Evolutionary conservation across 2,888 invertebrate species (phyloP).

Genomic region (Hecatera dysodea): DNA sequence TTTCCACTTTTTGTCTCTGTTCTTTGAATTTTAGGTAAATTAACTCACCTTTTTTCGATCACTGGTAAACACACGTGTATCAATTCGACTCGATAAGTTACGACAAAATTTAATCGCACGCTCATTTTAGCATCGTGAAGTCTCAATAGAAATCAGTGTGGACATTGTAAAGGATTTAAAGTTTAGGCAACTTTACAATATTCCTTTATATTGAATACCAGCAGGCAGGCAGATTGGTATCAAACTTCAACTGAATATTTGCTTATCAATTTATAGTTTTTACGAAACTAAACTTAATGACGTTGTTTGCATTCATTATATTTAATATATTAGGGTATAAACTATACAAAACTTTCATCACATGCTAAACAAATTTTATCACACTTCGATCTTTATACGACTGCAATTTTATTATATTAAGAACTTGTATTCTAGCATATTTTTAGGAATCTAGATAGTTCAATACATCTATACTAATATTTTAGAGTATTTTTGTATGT

Average conservation of each 20-base stretch:
- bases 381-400: not conserved
- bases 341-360: slow-evolving; percentile 10
- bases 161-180: slow-evolving; percentile 34
- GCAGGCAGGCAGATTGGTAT: slow-evolving; percentile 40
- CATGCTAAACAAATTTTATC: slow-evolving; percentile 3
- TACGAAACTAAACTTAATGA: not conserved
- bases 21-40: no score
- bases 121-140: slow-evolving; percentile 5
- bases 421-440: slow-evolving; percentile 2
- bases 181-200: slow-evolving; percentile 25
- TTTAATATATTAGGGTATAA: not conserved
- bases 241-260: slow-evolving; percentile 3
- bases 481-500: no score
- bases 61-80: not conserved
- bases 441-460: slow-evolving; percentile 9
- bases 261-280: not conserved
- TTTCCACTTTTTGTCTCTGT: no score
- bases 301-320: not conserved
- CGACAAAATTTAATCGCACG: slow-evolving; percentile 5
- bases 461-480: no score
- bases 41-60: no score
- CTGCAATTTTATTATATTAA: not conserved
- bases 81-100: not conserved
- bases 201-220: slow-evolving; percentile 1
- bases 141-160: slow-evolving; percentile 66